Base-by-base conservation (phyloP, 2,797 vertebrate species). In the Fistularia commersonii region DNA sequence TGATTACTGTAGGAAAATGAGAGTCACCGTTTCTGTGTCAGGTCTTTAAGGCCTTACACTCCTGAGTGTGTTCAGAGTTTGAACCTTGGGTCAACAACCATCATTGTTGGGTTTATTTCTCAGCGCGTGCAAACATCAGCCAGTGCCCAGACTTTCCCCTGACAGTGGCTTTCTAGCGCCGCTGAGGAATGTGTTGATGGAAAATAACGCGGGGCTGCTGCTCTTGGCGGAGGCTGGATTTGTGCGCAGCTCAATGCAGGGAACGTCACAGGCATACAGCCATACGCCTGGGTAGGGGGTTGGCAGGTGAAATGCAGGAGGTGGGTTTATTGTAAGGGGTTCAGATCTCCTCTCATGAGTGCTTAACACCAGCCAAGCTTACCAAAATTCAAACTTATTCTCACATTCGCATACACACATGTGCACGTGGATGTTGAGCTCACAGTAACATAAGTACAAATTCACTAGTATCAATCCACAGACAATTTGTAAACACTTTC, bases 211-310 rank as follows among this genome's bases (percentile, higher is more conserved):
- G 6, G 12, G 6, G 40, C 53, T 45, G 50, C 6, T 40, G 11
- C 45, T 43, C n/a, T 49, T 0, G 6, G 51, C 5, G 49, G 41
- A 45, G 0, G 52, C 51, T 54, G 13, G 37, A 57, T 75, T 73
- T 45, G 56, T 51, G 60, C 53, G 40, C 1, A 11, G 36, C 48
- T 14, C 48, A 52, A 62, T 1, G 14, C 50, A n/a, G 48, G 11
- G 48, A 56, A 53, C 43, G 61, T 2, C 53, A 43, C 56, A 55
- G 8, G 52, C 61, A 76, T 69, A 12, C 47, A 41, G 54, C 55
- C 60, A 41, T 60, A 15, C 42, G 23, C 23, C 23, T 4, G 4
- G 32, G 38, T 8, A 10, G 38, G 13, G 51, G 36, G 13, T 14
- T 8, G 45, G 10, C 36, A 33, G 54, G 57, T 48, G 41, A 48